phyloP scores from a whole-genome alignment of 2,113 vertebrate species.

The Atractosteus spatula region DNA sequence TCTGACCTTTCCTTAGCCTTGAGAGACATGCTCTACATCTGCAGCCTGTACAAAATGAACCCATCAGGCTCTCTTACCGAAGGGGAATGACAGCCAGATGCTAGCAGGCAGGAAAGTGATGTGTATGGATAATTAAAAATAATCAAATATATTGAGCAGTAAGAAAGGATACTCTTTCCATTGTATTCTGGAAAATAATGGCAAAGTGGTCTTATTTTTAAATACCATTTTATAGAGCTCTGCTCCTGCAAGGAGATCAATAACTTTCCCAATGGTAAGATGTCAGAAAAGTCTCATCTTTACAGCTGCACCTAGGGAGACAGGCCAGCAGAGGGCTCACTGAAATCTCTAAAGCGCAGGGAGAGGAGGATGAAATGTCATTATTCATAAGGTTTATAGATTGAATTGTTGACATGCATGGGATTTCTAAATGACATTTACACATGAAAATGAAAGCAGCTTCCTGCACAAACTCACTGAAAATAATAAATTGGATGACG shows the following conservation, averaged over 20 bases:
- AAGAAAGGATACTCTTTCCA: not conserved
- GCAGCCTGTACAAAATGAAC: no score
- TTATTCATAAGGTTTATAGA: conserved; percentile 11
- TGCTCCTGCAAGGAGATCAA: conserved; percentile 4
- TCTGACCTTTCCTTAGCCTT: no score
- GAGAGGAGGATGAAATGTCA: not conserved
- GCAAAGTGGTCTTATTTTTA: no score
- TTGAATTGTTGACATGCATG: conserved; percentile 13
- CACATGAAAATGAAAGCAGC: conserved; percentile 11
- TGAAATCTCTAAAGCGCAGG: not conserved
- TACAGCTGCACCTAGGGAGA: not conserved
- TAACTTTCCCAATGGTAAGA: not conserved
- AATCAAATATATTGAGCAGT: not conserved
- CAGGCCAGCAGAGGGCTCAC: not conserved
- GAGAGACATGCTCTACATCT: no score
- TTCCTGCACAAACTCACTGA: not conserved
- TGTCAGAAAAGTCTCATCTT: not conserved
- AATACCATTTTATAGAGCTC: not conserved
- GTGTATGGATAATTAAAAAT: not conserved
- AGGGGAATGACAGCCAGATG: no score
- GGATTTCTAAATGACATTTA: conserved; percentile 12
- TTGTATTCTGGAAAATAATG: not conserved
- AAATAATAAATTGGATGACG: not conserved
- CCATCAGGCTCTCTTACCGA: no score
- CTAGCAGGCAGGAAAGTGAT: no score